A percentile compares a stretch with the other conserved stretches of the same genome.
These are phyloP conservation scores for Empidonax traillii DNA, from an alignment of 2,113 vertebrate species.

Conservation along the genomic window DNA sequence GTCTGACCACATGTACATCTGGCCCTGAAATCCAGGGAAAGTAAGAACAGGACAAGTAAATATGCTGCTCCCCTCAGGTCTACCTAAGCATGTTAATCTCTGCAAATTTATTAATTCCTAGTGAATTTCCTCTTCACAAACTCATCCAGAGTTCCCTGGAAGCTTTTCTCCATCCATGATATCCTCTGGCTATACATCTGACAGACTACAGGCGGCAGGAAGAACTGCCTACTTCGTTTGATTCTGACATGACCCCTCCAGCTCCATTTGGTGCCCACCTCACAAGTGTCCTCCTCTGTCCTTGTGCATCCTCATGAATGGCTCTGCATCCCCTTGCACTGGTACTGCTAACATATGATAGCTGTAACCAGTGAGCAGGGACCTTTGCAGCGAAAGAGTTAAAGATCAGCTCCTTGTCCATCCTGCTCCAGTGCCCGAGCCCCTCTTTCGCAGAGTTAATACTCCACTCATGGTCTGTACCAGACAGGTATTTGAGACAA, in stretches of 20 bases:
- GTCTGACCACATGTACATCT: not conserved
- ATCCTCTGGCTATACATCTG: not conserved
- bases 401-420: not conserved
- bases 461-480: not conserved
- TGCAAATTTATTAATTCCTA: not conserved
- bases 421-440: not conserved
- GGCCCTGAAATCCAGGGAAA: not conserved
- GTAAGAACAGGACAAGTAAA: not conserved
- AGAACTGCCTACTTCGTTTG: not conserved
- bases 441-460: not conserved
- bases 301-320: not conserved
- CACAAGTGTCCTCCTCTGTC: not conserved
- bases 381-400: not conserved
- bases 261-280: not conserved
- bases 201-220: not conserved
- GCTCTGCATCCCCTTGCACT: not conserved
- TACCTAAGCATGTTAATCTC: not conserved
- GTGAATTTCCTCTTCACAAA: not conserved
- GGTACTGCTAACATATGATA: rapidly evolving
- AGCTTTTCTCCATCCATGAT: not conserved
- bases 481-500: constrained; percentile 39
- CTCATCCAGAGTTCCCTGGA: not conserved
- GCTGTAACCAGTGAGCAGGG: not conserved
- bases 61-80: not conserved
- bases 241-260: not conserved